Base-by-base conservation (phyloP, 2,113 vertebrate genomes). In the Ptychochromis oligacanthus region DNA sequence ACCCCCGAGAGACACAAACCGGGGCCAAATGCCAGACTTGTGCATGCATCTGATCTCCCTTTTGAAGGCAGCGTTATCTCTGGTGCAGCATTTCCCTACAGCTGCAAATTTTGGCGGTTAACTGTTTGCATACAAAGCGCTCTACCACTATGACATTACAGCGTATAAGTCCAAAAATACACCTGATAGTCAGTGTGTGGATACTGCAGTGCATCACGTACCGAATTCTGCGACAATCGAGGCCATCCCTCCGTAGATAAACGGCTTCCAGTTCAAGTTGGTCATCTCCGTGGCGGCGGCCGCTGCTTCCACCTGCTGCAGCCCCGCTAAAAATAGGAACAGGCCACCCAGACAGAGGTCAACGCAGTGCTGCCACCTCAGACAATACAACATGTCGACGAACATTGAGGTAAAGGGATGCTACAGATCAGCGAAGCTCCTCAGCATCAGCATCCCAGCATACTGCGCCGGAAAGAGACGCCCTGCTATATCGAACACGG, bases 141-240 rank as follows among this genome's bases (percentile, higher is more conserved):
- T 54, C 46, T 3, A 14, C 22, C 13, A 2, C 2, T 7, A 3
- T 22, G 5, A 3, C 2, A 57, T 20, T 5, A 24, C 28, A 59
- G 3, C 4, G 0, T 5, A 4, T 15, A 4, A 38, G 17, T 20
- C 13, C 4, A 8, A 8, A 5, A 31, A 1, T 6, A 17, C 18
- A 11, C 17, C 22, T 13, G 49, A 40, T 6, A 4, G 18, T 26
- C 6, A 1, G 17, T 8, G 6, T 75, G 7, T 83, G 74, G 24
- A 26, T 59, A 81, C 9, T 22, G 62, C 55, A 85, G 79, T 79
- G 91, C 91, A 92, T 84, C 88, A 94, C 96, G 95, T 95, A 98
- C 98, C 97, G 91, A 98, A 98, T 94, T 98, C 98, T 90, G 98
- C 98, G 94, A 98, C 97, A 87, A 98, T 97, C 88, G 98, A 98